phyloP scores from a whole-genome alignment of 2,797 vertebrate species.

The Rhincodon typus region DNA sequence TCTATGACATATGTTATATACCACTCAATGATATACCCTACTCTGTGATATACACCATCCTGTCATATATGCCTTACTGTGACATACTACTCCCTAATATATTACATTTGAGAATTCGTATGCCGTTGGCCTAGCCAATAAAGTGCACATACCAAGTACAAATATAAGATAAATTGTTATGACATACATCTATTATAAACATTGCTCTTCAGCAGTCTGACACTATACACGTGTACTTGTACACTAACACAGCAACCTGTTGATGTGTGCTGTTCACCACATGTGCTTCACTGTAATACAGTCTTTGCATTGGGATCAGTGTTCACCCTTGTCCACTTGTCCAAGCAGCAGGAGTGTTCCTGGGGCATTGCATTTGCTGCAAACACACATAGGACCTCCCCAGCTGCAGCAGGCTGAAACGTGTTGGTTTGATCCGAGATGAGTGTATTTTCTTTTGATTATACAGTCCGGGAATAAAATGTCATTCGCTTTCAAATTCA shows the following conservation, averaged over 20 bases:
- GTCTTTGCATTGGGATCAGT: neutral
- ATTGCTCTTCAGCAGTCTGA: neutral
- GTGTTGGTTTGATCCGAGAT: neutral
- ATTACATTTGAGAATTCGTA: too few species aligned
- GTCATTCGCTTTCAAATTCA: neutral
- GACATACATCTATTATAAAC: neutral
- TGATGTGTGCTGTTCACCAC: neutral
- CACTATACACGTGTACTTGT: neutral
- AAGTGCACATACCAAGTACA: too few species aligned
- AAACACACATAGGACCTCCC: neutral
- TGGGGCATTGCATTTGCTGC: too few species aligned
- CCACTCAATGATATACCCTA: too few species aligned
- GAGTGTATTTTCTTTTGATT: neutral
- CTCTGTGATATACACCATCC: too few species aligned
- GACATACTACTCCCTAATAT: too few species aligned
- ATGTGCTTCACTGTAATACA: neutral
- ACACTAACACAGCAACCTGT: neutral
- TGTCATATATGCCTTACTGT: too few species aligned
- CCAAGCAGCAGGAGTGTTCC: neutral
- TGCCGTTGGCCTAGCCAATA: too few species aligned
- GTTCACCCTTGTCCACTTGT: too few species aligned
- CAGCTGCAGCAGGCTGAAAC: neutral
- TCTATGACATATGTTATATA: too few species aligned
- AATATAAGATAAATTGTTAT: neutral
- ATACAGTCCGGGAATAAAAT: neutral